Percentiles rank a stretch among this genome's conserved stretches.
These are phyloP conservation scores for Musca vetustissima DNA, from an alignment of 1,140 invertebrate genomes.

Conservation along the genomic window DNA sequence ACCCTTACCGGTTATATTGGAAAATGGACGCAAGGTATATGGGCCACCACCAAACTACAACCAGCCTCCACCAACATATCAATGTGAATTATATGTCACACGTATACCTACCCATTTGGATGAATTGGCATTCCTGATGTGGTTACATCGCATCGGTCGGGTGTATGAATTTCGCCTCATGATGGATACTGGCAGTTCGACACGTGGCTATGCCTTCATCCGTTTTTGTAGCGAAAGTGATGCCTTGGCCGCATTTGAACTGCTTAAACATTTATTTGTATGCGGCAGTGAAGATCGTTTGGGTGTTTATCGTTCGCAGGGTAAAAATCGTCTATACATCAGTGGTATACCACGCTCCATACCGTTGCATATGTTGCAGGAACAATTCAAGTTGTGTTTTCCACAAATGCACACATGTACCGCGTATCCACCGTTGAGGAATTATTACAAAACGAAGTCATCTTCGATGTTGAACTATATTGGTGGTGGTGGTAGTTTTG, in stretches of 20 bases:
- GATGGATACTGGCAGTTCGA: constrained; percentile 73
- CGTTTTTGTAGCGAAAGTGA: constrained; percentile 22
- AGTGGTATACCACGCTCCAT: constrained; percentile 26
- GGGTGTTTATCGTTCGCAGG: constrained; percentile 24
- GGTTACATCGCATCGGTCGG: constrained; percentile 65
- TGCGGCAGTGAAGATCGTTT: constrained; percentile 8
- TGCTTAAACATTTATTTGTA: constrained; percentile 24
- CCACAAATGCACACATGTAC: constrained; percentile 4
- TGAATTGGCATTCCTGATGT: constrained; percentile 79
- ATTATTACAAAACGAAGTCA: background rate
- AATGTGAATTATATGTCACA: constrained; percentile 83
- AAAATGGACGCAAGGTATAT: constrained; percentile 63
- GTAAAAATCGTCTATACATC: constrained; percentile 27
- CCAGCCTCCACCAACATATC: constrained; percentile 59
- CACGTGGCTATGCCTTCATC: constrained; percentile 46
- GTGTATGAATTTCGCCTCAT: constrained; percentile 80
- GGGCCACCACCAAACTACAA: constrained; percentile 61
- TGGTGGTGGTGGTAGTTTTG: no score
- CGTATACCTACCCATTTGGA: constrained; percentile 76
- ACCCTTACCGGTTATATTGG: constrained; percentile 16
- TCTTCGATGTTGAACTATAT: constrained; percentile 4
- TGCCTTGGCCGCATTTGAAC: constrained; percentile 25
- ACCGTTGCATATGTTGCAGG: constrained; percentile 8
- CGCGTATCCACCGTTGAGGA: background rate
- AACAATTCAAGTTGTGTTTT: constrained; percentile 20